phyloP scores from a whole-genome alignment of 2,113 vertebrate species.

The Lamprologus speciosus region DNA sequence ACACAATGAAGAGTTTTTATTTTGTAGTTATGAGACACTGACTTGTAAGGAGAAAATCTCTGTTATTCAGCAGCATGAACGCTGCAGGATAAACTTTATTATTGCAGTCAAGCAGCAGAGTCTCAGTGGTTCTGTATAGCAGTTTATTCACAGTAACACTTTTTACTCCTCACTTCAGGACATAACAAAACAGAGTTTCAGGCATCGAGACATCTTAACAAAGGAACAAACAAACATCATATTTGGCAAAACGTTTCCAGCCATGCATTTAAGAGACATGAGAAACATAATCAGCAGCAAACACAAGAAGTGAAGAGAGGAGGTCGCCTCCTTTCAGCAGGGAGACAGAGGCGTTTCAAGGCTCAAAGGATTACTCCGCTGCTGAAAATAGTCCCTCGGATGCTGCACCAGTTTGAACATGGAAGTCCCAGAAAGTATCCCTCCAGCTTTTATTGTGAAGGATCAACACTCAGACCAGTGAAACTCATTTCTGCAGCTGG shows the following conservation, averaged over 20 bases:
- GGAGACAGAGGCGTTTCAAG: neutral
- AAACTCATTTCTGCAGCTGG: neutral
- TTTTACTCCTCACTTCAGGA: neutral
- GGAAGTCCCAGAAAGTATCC: neutral
- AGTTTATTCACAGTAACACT: slow-evolving; percentile 29
- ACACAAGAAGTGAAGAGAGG: neutral
- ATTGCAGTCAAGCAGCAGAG: neutral
- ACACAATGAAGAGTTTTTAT: neutral
- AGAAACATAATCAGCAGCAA: neutral
- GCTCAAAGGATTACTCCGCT: neutral
- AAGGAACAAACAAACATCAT: neutral
- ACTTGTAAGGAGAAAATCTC: neutral
- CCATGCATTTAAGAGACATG: neutral
- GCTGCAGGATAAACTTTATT: fast-evolving
- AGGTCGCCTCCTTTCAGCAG: neutral
- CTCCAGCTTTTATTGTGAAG: neutral
- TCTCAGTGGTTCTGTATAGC: neutral
- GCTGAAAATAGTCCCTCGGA: neutral
- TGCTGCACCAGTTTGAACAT: neutral
- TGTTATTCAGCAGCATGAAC: neutral
- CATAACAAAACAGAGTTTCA: neutral
- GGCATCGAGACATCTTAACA: neutral
- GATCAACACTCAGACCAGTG: neutral
- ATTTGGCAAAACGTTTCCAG: slow-evolving; percentile 17
- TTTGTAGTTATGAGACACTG: neutral